phyloP scores from a whole-genome alignment of 1,140 invertebrate species.

The Formica selysi region DNA sequence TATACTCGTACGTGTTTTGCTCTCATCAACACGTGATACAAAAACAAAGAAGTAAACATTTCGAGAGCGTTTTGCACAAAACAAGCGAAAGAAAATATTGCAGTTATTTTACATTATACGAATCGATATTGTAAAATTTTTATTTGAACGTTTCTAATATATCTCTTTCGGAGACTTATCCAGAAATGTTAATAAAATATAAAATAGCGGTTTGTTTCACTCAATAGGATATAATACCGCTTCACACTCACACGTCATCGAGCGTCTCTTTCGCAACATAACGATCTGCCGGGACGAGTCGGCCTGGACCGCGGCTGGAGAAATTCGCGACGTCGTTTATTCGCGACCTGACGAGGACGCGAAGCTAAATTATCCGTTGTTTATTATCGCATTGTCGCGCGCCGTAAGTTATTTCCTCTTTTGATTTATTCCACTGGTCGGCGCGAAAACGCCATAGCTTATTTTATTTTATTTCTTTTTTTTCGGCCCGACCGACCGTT shows the following conservation, averaged over 20 bases:
- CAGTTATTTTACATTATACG: too few species aligned
- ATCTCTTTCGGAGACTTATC: neutral
- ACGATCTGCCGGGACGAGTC: neutral
- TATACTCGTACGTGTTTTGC: too few species aligned
- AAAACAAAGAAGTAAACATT: too few species aligned
- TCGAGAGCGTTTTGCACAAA: too few species aligned
- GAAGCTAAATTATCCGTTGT: slow-evolving; percentile 40
- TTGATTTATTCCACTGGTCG: slow-evolving; percentile 44
- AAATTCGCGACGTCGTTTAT: slow-evolving; percentile 40
- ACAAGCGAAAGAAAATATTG: too few species aligned
- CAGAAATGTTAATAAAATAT: neutral
- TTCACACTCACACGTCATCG: slow-evolving; percentile 8
- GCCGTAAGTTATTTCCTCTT: slow-evolving; percentile 35
- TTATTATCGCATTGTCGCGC: slow-evolving; percentile 50
- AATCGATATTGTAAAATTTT: too few species aligned
- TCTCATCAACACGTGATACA: too few species aligned
- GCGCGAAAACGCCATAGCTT: slow-evolving; percentile 26
- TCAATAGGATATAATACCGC: neutral
- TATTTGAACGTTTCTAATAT: neutral
- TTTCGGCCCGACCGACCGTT: neutral
- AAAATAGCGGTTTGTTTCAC: neutral
- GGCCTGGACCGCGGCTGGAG: neutral
- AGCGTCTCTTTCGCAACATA: slow-evolving; percentile 26
- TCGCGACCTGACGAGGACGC: neutral
- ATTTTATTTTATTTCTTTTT: neutral